Base-by-base conservation (phyloP, 1,140 invertebrate species). In the Hyposmocoma kahamanoa region DNA sequence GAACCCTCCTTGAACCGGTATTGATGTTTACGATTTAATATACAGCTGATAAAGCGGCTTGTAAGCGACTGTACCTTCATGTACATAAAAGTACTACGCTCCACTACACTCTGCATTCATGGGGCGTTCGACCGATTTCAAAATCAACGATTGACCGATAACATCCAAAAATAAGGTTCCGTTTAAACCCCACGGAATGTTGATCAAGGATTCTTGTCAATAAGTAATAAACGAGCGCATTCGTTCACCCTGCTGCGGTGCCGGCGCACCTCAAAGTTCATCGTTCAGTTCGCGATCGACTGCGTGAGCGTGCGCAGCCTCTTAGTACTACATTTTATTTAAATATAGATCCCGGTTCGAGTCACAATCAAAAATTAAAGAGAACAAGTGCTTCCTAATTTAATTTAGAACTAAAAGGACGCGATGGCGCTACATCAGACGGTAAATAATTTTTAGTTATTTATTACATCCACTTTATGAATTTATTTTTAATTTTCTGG, bases 271-370 rank as follows among this genome's bases (percentile, higher is more conserved):
- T 53, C 54, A 68, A 67, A 70, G 71, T 80, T 80, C 79, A 78
- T 67, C 72, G 72, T 60, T 74, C 75, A 84, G 77, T 84, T 64
- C 67, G 70, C 72, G 62, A 67, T 61, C 53, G 64, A 62, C 72
- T 50, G 70, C 67, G 70, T 58, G 56, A 58, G 65, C 61, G 55
- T 44, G 64, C 67, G 64, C 65, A 65, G 47, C 42, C 45, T 9
- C 38, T 54, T 56, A 42, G 18, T 44, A 24, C 42, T 26, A 13
- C n/a, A 36, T 36, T 36, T 36, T 22, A 30, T 46, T 36, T 36
- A 36, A 38, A 54, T 60, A 46, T 52, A 56, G 41, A 60, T 34
- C 51, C 28, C 24, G 30, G 18, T 22, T 38, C 59, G 50, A 45
- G 48, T 44, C 47, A 22, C 50, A 53, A 58, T 56, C 51, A 53